Base-by-base conservation (phyloP, 2,888 invertebrate species). In the Fragum whitleyi region DNA sequence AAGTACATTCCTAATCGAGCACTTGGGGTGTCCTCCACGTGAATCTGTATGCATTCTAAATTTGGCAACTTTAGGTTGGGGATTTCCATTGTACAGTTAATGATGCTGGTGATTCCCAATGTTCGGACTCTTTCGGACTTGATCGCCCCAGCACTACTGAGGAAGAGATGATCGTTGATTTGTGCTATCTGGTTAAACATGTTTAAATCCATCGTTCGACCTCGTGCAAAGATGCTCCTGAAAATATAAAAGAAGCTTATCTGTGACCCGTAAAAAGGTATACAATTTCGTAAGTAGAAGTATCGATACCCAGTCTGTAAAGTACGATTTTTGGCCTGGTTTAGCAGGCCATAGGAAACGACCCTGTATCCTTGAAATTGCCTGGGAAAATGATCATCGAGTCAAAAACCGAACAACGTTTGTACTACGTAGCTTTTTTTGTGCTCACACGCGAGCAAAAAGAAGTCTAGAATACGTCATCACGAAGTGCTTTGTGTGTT, bases 11-110 rank as follows among this genome's bases (percentile, higher is more conserved):
- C 95, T 91, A 98, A 95, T 88, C 97, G 96, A 0, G 96, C 96
- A 83, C 95, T 95, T 0, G 97, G 96, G 9, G 96, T 95, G 93
- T 98, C 98, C 79, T 96, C 95, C 2, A 97, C 95, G 28, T 96
- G 96, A 16, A 98, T 96, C 83, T 96, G 96, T 81, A 96, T 95
- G 90, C 96, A 96, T 62, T 93, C 96, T 23, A 95, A 90, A 70
- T 93, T 94, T 36, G 93, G 92, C 29, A 94, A 79, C 81, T 93
- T 92, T 3, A 94, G 88, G 77, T 92, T 93, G 0, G 97, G 97
- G 62, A 97, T 95, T 92, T 98, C 98, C 0, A 97, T 96, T 0
- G 97, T 97, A 26, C 96, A 96, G 92, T 97, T 97, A 73, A 98
- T 96, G 53, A 98, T 96, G 89, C 96, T 96, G 1, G 96, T 96